These are phyloP conservation scores for Ancistrus triradiatus DNA, from an alignment of 2,113 vertebrate genomes.

Conservation along the genomic window DNA sequence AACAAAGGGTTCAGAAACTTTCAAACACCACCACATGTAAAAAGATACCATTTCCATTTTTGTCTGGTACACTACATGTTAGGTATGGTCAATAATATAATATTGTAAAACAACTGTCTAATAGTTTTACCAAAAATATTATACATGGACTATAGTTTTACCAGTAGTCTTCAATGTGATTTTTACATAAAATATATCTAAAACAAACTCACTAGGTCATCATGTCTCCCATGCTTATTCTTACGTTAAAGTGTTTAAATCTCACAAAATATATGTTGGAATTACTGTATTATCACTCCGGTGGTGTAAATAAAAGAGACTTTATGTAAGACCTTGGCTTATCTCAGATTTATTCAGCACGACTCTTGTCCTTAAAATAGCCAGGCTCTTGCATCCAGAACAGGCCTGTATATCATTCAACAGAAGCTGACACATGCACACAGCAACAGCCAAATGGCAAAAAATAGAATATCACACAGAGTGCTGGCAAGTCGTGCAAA, in stretches of 20 bases:
- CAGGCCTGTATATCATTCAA: conserved; percentile 47
- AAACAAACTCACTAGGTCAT: too few relatives aligned
- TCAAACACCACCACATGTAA: too few relatives aligned
- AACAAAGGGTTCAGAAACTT: too few relatives aligned
- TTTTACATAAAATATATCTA: not conserved
- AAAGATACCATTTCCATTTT: too few relatives aligned
- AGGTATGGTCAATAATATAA: too few relatives aligned
- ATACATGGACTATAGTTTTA: too few relatives aligned
- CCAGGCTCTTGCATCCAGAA: conserved; percentile 35
- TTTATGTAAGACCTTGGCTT: conserved; percentile 18
- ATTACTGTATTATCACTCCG: conserved; percentile 26
- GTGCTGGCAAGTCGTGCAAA: conserved; percentile 21
- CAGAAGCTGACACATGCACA: conserved; percentile 52
- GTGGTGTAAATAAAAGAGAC: conserved; percentile 16
- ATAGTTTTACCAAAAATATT: too few relatives aligned
- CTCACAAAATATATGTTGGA: conserved; percentile 4
- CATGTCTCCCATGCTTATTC: not conserved
- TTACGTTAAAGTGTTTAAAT: conserved; percentile 2
- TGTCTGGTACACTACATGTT: too few relatives aligned
- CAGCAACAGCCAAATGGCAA: conserved; percentile 39
- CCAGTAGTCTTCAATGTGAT: too few relatives aligned
- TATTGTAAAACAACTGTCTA: too few relatives aligned
- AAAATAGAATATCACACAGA: conserved; percentile 53
- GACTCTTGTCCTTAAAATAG: conserved; percentile 40
- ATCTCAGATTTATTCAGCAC: conserved; percentile 27